Base-by-base conservation (phyloP, 2,113 vertebrate species). In the Aleadryas rufinucha region DNA sequence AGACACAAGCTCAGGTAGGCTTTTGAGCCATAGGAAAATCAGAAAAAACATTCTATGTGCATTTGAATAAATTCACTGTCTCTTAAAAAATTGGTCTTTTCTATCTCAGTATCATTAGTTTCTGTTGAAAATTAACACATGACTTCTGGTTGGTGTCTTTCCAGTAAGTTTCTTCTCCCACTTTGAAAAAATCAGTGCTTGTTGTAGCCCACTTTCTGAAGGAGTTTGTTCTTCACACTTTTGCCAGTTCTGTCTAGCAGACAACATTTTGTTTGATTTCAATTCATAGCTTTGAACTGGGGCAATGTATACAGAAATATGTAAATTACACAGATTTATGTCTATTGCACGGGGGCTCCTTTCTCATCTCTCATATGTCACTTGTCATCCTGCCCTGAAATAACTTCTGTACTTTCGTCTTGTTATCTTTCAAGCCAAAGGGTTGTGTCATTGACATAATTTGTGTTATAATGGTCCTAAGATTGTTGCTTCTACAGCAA, bases 311-410 rank as follows among this genome's bases (percentile, higher is more conserved):
- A 35, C 24, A 31, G 5, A 61, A 52, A 17, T 54, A 37, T 10
- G 10, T 52, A 65, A 72, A 41, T 57, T 31, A 30, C 23, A 57
- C 10, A 26, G 18, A 11, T 91, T 24, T 65, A 3, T 70, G 2
- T 63, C 2, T 56, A 1, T 60, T 75, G 7, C 4, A 44, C 7
- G 14, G 19, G 22, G 4, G 5, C 26, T 68, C 0, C 13, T 31
- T 23, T 70, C 35, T 74, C 5, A 3, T 74, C 6, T 84, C 14
- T 68, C n/a, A 1, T 35, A 11, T 26, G 5, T 80, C 1, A 1
- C 14, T 75, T 71, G 13, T 68, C 31, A 27, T 69, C 31, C 53
- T 83, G 16, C 35, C 18, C 16, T 77, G 54, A 45, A 68, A 44
- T 52, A 44, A 37, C 33, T 69, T 59, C 1, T 0, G 0, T 60